A percentile compares a stretch with the other conserved stretches of the same genome.
Conservation (phyloP, 2,797 vertebrate genomes). For the Schizothorax lantsangensis region DNA sequence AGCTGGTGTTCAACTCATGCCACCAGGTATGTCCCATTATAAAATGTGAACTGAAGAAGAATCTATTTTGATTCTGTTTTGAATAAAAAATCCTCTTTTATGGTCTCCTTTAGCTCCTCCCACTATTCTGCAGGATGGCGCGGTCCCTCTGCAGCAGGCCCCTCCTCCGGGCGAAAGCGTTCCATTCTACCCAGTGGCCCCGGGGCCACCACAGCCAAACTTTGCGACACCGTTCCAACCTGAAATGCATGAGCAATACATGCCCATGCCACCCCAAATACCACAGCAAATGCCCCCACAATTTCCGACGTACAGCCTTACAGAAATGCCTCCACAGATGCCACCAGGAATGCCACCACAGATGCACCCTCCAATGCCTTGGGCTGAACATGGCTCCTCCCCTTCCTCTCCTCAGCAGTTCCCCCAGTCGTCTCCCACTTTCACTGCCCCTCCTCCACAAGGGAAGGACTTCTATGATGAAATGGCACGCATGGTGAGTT, state of each 20-base stretch:
- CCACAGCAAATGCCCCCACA: slow-evolving; percentile 12
- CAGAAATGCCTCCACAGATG: slow-evolving; percentile 62
- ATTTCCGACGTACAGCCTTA: slow-evolving; percentile 56
- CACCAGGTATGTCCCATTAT: slow-evolving; percentile 51
- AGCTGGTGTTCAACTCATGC: slow-evolving; percentile 76
- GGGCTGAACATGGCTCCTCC: neutral
- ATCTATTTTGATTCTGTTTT: neutral
- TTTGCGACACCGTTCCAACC: slow-evolving; percentile 71
- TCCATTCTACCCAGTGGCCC: slow-evolving; percentile 80
- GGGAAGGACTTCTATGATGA: slow-evolving; percentile 86
- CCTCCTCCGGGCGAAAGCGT: slow-evolving; percentile 65
- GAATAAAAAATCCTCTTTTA: neutral
- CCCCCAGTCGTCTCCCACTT: slow-evolving; percentile 60
- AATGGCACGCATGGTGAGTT: slow-evolving; percentile 83
- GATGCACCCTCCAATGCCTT: slow-evolving; percentile 30
- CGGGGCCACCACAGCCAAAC: slow-evolving; percentile 66
- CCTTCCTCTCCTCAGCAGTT: slow-evolving; percentile 64
- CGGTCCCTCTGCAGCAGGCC: slow-evolving; percentile 65
- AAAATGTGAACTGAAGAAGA: neutral
- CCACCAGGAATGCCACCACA: slow-evolving; percentile 11
- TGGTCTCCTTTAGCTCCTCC: slow-evolving; percentile 77
- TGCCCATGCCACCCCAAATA: slow-evolving; percentile 64
- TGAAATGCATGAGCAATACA: slow-evolving; percentile 62
- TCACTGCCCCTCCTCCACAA: slow-evolving; percentile 72
- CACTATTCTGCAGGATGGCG: slow-evolving; percentile 80